A percentile compares a stretch with the other conserved stretches of the same genome.
Evolutionary conservation across 2,113 vertebrate genomes (phyloP).

Genomic region (Calypte anna): DNA sequence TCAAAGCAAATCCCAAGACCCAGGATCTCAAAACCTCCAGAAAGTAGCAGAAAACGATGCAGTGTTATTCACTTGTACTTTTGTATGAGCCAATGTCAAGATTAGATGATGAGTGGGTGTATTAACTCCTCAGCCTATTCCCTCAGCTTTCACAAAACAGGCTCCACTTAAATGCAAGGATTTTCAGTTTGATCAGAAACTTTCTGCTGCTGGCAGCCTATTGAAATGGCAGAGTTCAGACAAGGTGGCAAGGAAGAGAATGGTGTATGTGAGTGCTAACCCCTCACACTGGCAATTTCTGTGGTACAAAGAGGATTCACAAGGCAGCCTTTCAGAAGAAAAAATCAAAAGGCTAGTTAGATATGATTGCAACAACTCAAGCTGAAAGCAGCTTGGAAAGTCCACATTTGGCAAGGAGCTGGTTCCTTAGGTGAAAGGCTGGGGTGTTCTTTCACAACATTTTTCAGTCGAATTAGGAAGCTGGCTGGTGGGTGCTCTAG

Average conservation of each 20-base stretch:
- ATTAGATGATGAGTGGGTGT: slow-evolving; percentile 44
- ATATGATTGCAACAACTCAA: background rate
- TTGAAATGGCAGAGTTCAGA: slow-evolving; percentile 7
- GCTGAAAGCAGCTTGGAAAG: background rate
- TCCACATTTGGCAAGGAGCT: background rate
- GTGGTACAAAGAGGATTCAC: background rate
- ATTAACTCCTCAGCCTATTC: slow-evolving; percentile 40
- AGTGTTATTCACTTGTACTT: slow-evolving; percentile 25
- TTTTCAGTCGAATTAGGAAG: background rate
- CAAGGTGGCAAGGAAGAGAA: background rate
- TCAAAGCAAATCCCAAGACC: slow-evolving; percentile 50
- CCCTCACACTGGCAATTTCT: background rate
- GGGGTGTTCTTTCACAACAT: background rate
- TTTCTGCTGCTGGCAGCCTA: background rate
- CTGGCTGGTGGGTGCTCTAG: background rate
- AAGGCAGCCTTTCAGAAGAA: background rate
- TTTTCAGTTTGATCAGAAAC: slow-evolving; percentile 32
- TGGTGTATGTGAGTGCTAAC: background rate
- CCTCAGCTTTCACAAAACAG: slow-evolving; percentile 34
- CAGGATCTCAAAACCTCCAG: slow-evolving; percentile 15
- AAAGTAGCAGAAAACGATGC: slow-evolving; percentile 35
- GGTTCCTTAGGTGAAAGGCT: background rate
- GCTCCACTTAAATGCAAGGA: slow-evolving; percentile 4
- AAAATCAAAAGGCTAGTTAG: background rate
- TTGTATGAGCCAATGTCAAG: slow-evolving; percentile 30